phyloP scores from a whole-genome alignment of 53 echinoderm and acorn worm species.

The Apostichopus leukothele region DNA sequence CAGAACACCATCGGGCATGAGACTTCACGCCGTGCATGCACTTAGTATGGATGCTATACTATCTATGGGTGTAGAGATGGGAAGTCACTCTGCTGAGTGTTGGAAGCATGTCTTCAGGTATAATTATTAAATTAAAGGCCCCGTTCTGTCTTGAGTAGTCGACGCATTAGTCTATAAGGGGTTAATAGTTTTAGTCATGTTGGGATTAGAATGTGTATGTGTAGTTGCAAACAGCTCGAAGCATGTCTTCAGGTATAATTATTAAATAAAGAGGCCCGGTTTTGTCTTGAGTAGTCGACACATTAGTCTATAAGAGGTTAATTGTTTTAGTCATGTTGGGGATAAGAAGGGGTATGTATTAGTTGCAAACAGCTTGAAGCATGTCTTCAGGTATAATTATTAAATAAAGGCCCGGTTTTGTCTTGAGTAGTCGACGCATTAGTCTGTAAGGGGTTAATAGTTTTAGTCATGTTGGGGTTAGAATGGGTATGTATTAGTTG shows the following conservation, averaged over 20 bases:
- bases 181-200: no score
- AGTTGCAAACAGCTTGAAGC: conserved; percentile 77
- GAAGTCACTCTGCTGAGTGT: conserved; percentile 88
- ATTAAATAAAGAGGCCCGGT: not conserved
- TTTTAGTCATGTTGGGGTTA: no score
- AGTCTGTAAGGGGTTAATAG: no score
- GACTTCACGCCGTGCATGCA: conserved; percentile 92
- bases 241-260: conserved; percentile 89
- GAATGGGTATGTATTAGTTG: no score
- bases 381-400: conserved; percentile 84
- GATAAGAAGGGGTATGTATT: no score
- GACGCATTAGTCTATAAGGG: no score
- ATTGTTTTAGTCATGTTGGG: not conserved
- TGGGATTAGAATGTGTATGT: no score
- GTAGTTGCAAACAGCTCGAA: conserved; percentile 12
- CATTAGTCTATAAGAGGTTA: no score
- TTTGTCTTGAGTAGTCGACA: no score
- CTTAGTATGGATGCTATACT: conserved; percentile 96
- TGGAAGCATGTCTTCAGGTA: conserved; percentile 99
- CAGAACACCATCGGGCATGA: conserved; percentile 57
- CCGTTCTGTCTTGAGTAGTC: no score
- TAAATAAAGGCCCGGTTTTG: not conserved
- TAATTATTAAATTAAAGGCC: not conserved
- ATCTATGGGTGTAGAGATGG: conserved; percentile 98
- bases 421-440: no score